Conservation (phyloP, 2,888 invertebrate species). For the Alloscopus bannaensis region DNA sequence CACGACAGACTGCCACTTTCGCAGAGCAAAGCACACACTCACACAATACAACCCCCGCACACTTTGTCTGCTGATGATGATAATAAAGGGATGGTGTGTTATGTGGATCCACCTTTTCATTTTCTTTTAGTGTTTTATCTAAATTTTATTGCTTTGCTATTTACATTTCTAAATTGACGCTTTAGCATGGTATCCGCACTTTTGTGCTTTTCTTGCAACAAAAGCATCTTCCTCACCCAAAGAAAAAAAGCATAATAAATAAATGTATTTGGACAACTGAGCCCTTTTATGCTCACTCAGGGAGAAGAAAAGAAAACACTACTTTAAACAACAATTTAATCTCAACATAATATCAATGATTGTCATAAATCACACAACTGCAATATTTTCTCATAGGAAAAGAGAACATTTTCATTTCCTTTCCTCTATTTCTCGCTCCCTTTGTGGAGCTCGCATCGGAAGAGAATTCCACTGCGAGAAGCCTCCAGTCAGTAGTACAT, state of each 20-base stretch:
- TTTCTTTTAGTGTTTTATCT: neutral
- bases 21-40: too few relatives aligned
- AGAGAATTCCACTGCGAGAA: too few relatives aligned
- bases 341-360: constrained; percentile 50
- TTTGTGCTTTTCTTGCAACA: too few relatives aligned
- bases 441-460: too few relatives aligned
- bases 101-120: neutral
- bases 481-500: too few relatives aligned
- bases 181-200: too few relatives aligned
- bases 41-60: neutral
- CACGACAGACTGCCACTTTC: too few relatives aligned
- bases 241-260: too few relatives aligned
- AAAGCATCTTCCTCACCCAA: too few relatives aligned
- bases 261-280: too few relatives aligned
- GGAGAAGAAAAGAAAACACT: too few relatives aligned
- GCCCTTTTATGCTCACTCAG: too few relatives aligned
- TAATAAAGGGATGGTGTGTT: neutral
- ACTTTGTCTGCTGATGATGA: neutral
- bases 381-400: constrained; percentile 20
- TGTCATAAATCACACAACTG: constrained; percentile 53
- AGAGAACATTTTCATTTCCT: constrained; percentile 39
- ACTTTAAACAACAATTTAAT: constrained; percentile 41
- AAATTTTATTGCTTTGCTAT: neutral
- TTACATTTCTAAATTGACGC: neutral
- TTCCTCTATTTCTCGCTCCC: constrained; percentile 28